A percentile compares a stretch with the other conserved stretches of the same genome.
Evolutionary conservation across 2,797 vertebrate genomes (phyloP).

Genomic region (Urosaurus nigricauda): DNA sequence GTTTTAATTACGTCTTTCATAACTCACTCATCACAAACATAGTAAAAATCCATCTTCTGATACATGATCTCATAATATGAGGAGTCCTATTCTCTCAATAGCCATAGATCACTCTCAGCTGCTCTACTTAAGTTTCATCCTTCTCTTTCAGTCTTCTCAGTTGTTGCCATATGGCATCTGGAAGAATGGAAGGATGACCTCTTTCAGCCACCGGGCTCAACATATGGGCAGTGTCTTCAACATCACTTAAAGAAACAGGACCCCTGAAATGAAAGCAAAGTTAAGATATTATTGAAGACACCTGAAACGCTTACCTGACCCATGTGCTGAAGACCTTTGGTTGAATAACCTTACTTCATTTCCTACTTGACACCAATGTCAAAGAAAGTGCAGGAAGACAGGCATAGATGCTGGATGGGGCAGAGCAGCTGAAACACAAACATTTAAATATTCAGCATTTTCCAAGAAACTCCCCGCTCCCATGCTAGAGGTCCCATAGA

Average conservation of each 20-base stretch:
- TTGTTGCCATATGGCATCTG: conserved; percentile 42
- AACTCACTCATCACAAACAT: conserved; percentile 33
- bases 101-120: conserved; percentile 26
- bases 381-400: too few species aligned
- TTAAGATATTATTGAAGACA: conserved; percentile 28
- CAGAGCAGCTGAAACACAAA: too few species aligned
- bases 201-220: conserved; percentile 28
- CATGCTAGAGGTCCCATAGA: neutral
- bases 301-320: conserved; percentile 12
- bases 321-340: neutral
- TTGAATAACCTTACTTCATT: conserved; percentile 5
- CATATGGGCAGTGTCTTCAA: conserved; percentile 41
- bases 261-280: conserved; percentile 14
- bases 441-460: too few species aligned
- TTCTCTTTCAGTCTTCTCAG: conserved; percentile 15
- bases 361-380: too few species aligned
- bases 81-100: conserved; percentile 41
- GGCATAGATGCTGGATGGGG: too few species aligned
- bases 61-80: conserved; percentile 52
- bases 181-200: conserved; percentile 38
- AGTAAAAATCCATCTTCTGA: conserved; percentile 31
- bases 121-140: conserved; percentile 60
- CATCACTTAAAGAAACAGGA: conserved; percentile 39
- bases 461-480: neutral
- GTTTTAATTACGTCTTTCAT: conserved; percentile 26